These are phyloP conservation scores for Polydesmus complanatus DNA, from an alignment of 2,888 invertebrate species.

Conservation along the genomic window DNA sequence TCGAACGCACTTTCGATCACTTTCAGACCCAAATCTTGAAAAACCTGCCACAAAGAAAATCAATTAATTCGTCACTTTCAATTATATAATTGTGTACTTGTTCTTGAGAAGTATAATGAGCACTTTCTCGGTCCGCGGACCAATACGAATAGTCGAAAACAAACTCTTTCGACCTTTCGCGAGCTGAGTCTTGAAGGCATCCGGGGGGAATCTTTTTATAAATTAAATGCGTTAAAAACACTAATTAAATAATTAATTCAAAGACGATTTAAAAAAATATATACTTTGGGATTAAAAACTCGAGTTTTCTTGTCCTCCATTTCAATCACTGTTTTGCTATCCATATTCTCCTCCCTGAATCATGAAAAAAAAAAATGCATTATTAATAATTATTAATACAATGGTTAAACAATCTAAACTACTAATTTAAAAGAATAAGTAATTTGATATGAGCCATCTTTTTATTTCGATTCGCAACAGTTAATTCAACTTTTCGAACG, in stretches of 20 bases:
- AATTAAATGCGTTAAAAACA: background rate
- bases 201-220: slow-evolving; percentile 14
- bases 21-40: slow-evolving; percentile 55
- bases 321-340: slow-evolving; percentile 64
- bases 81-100: slow-evolving; percentile 41
- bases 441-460: too few relatives aligned
- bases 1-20: slow-evolving; percentile 67
- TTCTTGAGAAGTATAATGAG: slow-evolving; percentile 64
- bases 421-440: too few relatives aligned
- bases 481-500: too few relatives aligned
- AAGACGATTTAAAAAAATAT: background rate
- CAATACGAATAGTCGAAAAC: slow-evolving; percentile 82
- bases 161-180: slow-evolving; percentile 65
- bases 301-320: slow-evolving; percentile 73
- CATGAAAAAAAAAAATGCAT: too few relatives aligned
- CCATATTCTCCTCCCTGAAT: slow-evolving; percentile 69
- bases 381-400: too few relatives aligned
- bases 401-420: background rate
- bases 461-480: too few relatives aligned
- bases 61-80: background rate
- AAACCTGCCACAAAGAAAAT: slow-evolving; percentile 14
- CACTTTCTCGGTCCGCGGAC: slow-evolving; percentile 57
- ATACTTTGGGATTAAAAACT: slow-evolving; percentile 58
- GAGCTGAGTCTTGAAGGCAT: slow-evolving; percentile 26
- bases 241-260: background rate